A percentile compares a stretch with the other conserved stretches of the same genome.
Evolutionary conservation across 23 tunicate species (phyloP).

Genomic region (Styela clava): DNA sequence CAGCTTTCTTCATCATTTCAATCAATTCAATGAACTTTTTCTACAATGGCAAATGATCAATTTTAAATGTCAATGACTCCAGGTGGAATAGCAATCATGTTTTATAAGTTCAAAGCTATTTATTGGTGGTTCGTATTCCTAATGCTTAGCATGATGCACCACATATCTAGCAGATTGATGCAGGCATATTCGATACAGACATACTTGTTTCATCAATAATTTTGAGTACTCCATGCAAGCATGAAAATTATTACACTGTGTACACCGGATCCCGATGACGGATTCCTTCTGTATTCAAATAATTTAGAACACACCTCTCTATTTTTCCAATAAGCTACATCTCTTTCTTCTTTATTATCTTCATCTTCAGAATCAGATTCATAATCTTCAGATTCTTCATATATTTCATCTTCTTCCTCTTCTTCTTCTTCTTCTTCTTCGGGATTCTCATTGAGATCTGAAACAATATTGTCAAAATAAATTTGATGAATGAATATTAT

Average conservation of each 20-base stretch:
- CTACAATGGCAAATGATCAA: constrained; percentile 1
- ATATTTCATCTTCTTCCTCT: constrained; percentile 12
- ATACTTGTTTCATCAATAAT: too few relatives aligned
- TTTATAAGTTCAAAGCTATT: too few relatives aligned
- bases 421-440: constrained; percentile 40
- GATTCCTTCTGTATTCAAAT: too few relatives aligned
- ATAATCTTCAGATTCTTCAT: constrained; percentile 24
- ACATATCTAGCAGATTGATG: too few relatives aligned
- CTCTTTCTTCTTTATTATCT: constrained; percentile 2
- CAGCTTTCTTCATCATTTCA: constrained; percentile 22
- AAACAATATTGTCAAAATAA: neutral
- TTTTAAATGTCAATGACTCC: neutral
- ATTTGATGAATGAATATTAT: neutral
- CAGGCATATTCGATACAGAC: too few relatives aligned
- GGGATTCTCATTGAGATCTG: constrained; percentile 2
- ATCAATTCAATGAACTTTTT: constrained; percentile 22
- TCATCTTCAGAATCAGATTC: neutral
- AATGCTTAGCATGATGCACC: too few relatives aligned
- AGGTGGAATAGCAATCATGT: neutral
- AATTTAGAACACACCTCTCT: constrained; percentile 47
- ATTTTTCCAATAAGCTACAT: constrained; percentile 33
- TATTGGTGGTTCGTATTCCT: too few relatives aligned
- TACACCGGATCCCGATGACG: too few relatives aligned
- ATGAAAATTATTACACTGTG: too few relatives aligned
- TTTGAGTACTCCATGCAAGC: too few relatives aligned